Conservation (phyloP, 2,797 vertebrate species). For the Sylvilagus floridanus region DNA sequence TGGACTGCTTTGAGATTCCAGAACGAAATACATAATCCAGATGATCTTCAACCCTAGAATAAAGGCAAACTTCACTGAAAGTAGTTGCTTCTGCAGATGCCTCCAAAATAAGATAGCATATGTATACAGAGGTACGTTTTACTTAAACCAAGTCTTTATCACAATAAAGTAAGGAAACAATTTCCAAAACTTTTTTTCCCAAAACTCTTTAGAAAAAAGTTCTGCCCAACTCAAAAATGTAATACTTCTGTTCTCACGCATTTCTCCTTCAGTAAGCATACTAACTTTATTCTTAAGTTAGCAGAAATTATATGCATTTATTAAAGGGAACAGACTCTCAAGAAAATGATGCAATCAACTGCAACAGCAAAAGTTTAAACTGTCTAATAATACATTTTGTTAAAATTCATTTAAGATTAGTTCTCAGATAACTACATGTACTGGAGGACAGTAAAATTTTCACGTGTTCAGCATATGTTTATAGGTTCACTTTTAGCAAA, state of each 20-base stretch:
- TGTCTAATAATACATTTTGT: background rate
- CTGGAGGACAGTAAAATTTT: constrained; percentile 17
- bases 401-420: constrained; percentile 24
- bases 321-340: constrained; percentile 42
- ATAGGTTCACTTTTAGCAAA: constrained; percentile 19
- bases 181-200: background rate
- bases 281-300: constrained; percentile 14
- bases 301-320: constrained; percentile 11
- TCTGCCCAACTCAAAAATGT: constrained; percentile 52
- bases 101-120: constrained; percentile 52
- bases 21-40: constrained; percentile 69
- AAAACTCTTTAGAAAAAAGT: background rate
- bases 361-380: constrained; percentile 33
- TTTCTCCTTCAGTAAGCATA: constrained; percentile 42
- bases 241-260: background rate
- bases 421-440: constrained; percentile 36
- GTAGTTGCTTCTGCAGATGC: constrained; percentile 36
- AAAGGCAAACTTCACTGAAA: constrained; percentile 72
- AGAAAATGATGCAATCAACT: constrained; percentile 35
- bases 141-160: constrained; percentile 35
- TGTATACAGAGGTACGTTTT: constrained; percentile 33
- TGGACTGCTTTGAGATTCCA: constrained; percentile 61
- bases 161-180: background rate
- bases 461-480: constrained; percentile 18
- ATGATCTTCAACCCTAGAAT: constrained; percentile 69